A percentile compares a stretch with the other conserved stretches of the same genome.
Evolutionary conservation across 2,888 invertebrate species (phyloP).

Genomic region (Onthophagus sagittarius): DNA sequence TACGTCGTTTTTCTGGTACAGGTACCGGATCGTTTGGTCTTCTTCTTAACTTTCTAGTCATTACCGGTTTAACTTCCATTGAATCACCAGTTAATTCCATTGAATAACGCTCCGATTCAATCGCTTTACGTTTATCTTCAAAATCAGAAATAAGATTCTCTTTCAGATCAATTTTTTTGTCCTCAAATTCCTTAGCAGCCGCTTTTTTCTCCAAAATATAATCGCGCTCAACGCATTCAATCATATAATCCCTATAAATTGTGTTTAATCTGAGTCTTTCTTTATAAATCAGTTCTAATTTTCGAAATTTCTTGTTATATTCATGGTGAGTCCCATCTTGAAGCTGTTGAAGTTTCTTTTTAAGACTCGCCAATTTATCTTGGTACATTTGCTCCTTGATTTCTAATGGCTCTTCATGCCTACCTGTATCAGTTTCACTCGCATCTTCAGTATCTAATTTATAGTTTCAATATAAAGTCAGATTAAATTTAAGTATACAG

Average conservation of each 20-base stretch:
- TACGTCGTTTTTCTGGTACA: conserved; percentile 80
- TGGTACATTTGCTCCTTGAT: conserved; percentile 89
- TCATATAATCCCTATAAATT: conserved; percentile 74
- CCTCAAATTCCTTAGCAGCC: conserved; percentile 89
- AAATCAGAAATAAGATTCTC: conserved; percentile 87
- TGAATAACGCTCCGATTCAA: conserved; percentile 80
- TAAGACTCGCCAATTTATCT: conserved; percentile 83
- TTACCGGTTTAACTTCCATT: conserved; percentile 91
- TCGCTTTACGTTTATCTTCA: conserved; percentile 86
- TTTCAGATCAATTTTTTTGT: conserved; percentile 86
- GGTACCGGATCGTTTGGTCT: conserved; percentile 93
- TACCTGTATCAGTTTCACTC: conserved; percentile 89
- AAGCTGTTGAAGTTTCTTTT: conserved; percentile 85
- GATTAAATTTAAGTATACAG: background rate
- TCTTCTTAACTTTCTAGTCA: conserved; percentile 87
- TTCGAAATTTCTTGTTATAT: conserved; percentile 74
- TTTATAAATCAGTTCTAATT: conserved; percentile 75
- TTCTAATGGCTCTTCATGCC: conserved; percentile 76
- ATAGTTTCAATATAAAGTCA: background rate
- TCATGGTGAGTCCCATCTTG: conserved; percentile 85
- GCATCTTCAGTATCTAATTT: conserved; percentile 88
- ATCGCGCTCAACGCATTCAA: conserved; percentile 83
- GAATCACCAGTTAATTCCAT: conserved; percentile 90
- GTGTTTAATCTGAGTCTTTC: conserved; percentile 76
- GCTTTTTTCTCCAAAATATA: conserved; percentile 84